These are phyloP conservation scores for Dasyprocta punctata DNA, from an alignment of 2,113 vertebrate genomes.

Conservation along the genomic window DNA sequence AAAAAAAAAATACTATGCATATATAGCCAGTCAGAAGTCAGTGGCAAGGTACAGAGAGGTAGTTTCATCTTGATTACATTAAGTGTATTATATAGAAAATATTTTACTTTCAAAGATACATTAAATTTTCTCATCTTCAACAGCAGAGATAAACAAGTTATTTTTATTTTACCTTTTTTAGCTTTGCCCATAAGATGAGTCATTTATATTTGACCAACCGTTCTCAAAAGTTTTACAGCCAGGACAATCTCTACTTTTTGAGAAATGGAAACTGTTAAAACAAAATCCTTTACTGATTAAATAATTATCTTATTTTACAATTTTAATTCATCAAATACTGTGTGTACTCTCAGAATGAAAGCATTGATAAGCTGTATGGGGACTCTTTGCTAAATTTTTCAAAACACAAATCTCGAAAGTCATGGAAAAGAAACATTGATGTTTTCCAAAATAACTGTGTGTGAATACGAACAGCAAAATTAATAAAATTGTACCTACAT, in stretches of 20 bases:
- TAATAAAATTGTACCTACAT: not conserved
- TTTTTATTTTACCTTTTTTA: not conserved
- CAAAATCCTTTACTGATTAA: not conserved
- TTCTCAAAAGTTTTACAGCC: not conserved
- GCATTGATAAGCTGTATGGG: not conserved
- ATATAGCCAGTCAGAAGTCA: not conserved
- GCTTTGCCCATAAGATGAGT: slow-evolving; percentile 1
- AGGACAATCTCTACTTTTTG: not conserved
- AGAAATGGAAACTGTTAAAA: not conserved
- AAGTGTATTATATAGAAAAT: slow-evolving; percentile 5
- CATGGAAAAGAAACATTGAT: not conserved
- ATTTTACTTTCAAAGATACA: not conserved
- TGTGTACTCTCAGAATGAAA: not conserved
- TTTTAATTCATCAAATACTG: slow-evolving; percentile 6
- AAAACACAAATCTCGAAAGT: slow-evolving; percentile 16
- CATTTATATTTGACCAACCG: not conserved
- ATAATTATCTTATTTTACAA: not conserved
- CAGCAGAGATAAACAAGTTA: not conserved
- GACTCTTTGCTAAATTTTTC: not conserved
- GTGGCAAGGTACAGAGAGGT: not conserved
- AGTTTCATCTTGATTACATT: not conserved
- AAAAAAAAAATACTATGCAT: not conserved
- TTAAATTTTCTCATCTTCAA: slow-evolving; percentile 3
- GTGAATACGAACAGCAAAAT: not conserved
- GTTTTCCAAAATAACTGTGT: not conserved